Evolutionary conservation across 2,888 invertebrate species (phyloP), one percentile per base, ranked within the genome.

Genomic region (Callosobruchus maculatus): DNA sequence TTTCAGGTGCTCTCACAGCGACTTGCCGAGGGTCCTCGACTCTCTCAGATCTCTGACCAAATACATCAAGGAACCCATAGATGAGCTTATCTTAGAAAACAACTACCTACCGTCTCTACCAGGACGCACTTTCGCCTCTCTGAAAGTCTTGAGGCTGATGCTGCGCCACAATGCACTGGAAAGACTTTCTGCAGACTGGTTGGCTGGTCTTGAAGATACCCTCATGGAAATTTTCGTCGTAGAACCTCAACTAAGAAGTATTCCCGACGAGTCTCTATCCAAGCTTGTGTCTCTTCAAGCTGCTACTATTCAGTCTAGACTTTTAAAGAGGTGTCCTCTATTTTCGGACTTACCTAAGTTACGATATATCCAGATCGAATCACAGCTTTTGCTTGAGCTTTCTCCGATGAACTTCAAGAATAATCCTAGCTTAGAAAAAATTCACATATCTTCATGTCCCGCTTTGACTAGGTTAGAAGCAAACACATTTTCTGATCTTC

Each of bases 1-100:
- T 88, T 88, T 3, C 86, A 96, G 96, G 96, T 96, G 96, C 85
- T 95, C 96, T n/a, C 95, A 96, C 88, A 95, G 95, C 88, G 95
- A 95, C 83, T 87, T 96, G 74, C 91, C 93, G 4, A 92, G 92
- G 84, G 94, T 95, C 20, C 86, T 93, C 78, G 93, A 92, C 82
- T 95, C 94, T 9, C 86, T 95, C 13, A 92, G 93, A 81, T 90
- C 92, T 68, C 89, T 94, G 66, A 91, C 92, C 76, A 90, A 92
- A 71, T 90, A 90, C 76, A 88, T 95, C 72, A 90, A 89, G 76
- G 90, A 90, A 72, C 92, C 94, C 4, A 92, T 96, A 80, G 96
- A 96, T 85, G 96, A 96, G 85, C 85, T 96, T 72, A 96, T 96
- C 78, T 89, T 96, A 80, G 96, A 96, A 88, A 95, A 95, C 83